Conservation (phyloP, 1,140 invertebrate species). For the Popillia japonica region DNA sequence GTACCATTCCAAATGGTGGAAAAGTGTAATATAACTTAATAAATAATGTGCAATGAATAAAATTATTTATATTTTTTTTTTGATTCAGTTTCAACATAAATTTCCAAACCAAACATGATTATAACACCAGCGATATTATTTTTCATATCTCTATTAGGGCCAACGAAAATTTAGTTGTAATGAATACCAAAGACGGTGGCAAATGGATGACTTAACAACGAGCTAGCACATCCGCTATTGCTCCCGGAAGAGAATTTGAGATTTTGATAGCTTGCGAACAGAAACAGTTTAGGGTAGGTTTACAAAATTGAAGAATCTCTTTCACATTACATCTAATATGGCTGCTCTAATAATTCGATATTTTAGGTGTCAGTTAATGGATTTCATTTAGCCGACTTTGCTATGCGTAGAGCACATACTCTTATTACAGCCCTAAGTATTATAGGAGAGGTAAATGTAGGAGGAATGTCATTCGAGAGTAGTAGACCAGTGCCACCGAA, state of each 20-base stretch:
- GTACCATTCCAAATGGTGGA: neutral
- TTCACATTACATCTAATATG: too few relatives aligned
- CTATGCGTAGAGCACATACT: slow-evolving; percentile 9
- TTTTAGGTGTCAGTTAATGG: slow-evolving; percentile 4
- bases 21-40: neutral
- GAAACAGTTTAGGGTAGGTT: neutral
- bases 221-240: neutral
- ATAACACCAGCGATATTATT: slow-evolving; percentile 15
- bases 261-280: slow-evolving; percentile 13
- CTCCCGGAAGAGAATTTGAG: slow-evolving; percentile 12
- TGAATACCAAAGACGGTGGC: neutral
- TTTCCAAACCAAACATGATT: slow-evolving; percentile 5
- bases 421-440: slow-evolving; percentile 14
- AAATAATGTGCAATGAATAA: neutral
- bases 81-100: neutral
- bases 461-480: neutral
- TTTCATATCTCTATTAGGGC: neutral
- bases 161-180: neutral
- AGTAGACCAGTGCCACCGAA: neutral
- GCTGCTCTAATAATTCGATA: too few relatives aligned
- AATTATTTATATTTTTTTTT: too few relatives aligned
- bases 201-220: neutral
- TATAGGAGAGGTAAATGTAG: neutral
- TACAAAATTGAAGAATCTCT: neutral
- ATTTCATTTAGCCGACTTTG: neutral